Conservation (phyloP, 2,797 vertebrate genomes). For the Eidolon dupreanum region DNA sequence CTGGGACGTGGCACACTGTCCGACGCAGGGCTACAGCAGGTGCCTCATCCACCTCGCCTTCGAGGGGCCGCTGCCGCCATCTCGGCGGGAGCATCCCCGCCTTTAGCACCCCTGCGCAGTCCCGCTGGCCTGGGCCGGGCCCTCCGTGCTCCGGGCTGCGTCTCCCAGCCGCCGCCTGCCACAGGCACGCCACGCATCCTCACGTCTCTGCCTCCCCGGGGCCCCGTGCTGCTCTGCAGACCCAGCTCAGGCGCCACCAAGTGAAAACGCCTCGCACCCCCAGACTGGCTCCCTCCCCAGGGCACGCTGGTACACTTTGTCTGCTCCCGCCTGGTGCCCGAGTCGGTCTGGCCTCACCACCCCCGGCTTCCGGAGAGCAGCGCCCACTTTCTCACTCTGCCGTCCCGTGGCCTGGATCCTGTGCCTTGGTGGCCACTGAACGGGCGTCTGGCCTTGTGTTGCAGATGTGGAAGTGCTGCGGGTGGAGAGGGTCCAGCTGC, state of each 20-base stretch:
- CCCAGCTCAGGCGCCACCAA: accelerated
- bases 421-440: accelerated
- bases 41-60: accelerated
- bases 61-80: accelerated
- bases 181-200: accelerated
- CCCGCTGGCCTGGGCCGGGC: accelerated
- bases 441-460: neutral
- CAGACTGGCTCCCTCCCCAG: accelerated
- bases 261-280: too few relatives aligned
- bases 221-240: neutral
- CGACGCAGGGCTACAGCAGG: accelerated
- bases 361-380: too few relatives aligned
- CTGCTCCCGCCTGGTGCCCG: neutral
- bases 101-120: accelerated
- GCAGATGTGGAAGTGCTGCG: conserved; percentile 96
- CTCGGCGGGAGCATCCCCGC: accelerated
- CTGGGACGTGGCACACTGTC: accelerated
- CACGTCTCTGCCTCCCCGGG: neutral
- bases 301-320: accelerated
- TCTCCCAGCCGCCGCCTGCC: neutral
- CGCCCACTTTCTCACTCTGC: too few relatives aligned
- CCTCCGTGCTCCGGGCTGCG: neutral
- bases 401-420: accelerated
- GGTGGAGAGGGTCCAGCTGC: conserved; percentile 97
- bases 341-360: neutral